Conservation (phyloP, 2,888 invertebrate genomes). For the Gari tellinella region DNA sequence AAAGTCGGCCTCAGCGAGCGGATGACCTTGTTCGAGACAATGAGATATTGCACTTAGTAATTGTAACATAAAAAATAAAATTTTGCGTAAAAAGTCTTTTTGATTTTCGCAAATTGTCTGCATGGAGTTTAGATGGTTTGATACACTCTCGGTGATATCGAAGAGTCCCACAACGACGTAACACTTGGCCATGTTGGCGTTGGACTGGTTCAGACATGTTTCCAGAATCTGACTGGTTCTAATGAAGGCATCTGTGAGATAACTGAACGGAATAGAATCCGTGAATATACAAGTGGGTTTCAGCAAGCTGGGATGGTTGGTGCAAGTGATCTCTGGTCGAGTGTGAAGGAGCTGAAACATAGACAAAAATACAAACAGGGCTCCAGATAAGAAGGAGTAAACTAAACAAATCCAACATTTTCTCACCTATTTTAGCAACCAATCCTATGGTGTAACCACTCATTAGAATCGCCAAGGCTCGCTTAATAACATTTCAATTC, state of each 20-base stretch:
- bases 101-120: constrained; percentile 66
- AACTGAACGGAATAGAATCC: constrained; percentile 75
- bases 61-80: constrained; percentile 72
- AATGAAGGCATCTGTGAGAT: constrained; percentile 77
- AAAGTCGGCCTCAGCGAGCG: constrained; percentile 75
- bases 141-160: constrained; percentile 74
- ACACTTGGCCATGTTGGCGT: constrained; percentile 71
- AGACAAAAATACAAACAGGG: neutral
- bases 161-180: constrained; percentile 74
- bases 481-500: no score
- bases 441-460: no score
- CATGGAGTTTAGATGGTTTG: constrained; percentile 65
- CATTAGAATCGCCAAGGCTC: no score
- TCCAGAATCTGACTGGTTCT: constrained; percentile 76
- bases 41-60: constrained; percentile 79
- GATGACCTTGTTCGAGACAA: constrained; percentile 76
- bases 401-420: no score
- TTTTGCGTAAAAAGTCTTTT: constrained; percentile 67
- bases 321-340: constrained; percentile 71
- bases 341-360: constrained; percentile 75
- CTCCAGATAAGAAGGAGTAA: no score
- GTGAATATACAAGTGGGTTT: constrained; percentile 75
- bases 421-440: no score
- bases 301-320: constrained; percentile 73
- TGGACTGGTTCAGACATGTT: constrained; percentile 71